Evolutionary conservation across 2,888 invertebrate species (phyloP).

Genomic region (Lepidonotus clava): DNA sequence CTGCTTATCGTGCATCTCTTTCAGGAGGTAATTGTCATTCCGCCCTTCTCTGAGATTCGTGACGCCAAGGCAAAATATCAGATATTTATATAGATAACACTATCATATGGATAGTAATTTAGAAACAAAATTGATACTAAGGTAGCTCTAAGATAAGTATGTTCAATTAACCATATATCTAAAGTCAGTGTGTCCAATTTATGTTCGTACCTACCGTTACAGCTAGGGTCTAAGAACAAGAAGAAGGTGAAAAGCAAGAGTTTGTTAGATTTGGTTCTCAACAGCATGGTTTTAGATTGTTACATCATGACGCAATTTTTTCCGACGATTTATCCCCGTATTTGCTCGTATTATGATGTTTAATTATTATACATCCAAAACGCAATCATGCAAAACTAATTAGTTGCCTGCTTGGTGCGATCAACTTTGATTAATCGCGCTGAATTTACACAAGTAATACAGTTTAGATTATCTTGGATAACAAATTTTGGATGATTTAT

Average conservation of each 20-base stretch:
- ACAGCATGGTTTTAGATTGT: constrained; percentile 20
- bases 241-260: neutral
- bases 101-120: no score
- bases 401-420: neutral
- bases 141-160: no score
- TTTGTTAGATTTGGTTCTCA: neutral
- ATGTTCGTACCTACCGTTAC: neutral
- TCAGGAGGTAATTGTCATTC: no score
- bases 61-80: no score
- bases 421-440: neutral
- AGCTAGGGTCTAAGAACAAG: constrained; percentile 16
- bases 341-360: neutral
- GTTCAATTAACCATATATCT: no score
- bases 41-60: no score
- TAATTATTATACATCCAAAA: neutral
- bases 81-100: no score
- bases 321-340: neutral
- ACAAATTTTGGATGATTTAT: no score
- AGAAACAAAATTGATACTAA: no score
- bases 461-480: no score
- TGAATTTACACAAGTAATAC: no score
- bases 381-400: neutral
- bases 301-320: constrained; percentile 15
- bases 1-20: no score
- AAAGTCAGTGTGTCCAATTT: neutral